A percentile compares a stretch with the other conserved stretches of the same genome.
Conservation (phyloP, 2,888 invertebrate genomes). For the Subacronicta megacephala region DNA sequence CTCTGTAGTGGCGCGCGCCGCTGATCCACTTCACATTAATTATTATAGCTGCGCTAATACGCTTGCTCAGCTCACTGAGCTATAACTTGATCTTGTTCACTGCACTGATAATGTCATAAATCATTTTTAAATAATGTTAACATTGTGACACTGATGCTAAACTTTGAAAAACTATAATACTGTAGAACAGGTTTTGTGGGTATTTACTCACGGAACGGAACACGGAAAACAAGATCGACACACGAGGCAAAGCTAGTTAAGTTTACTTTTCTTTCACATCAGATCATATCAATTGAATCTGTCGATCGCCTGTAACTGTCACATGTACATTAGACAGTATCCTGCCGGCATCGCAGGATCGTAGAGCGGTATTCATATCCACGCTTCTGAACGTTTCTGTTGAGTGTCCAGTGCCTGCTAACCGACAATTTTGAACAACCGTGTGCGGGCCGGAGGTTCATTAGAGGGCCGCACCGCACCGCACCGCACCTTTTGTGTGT, state of each 20-base stretch:
- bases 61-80: not conserved
- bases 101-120: too few species aligned
- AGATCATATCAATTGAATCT: conserved; percentile 50
- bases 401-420: conserved; percentile 23
- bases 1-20: conserved; percentile 5
- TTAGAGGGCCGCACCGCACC: conserved; percentile 24
- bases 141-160: too few species aligned
- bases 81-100: conserved; percentile 2
- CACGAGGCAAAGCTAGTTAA: conserved; percentile 16
- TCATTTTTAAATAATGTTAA: too few species aligned
- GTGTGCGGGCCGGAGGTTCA: conserved; percentile 24
- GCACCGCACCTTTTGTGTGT: conserved; percentile 1
- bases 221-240: too few species aligned
- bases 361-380: conserved; percentile 29
- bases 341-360: conserved; percentile 3
- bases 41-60: conserved; percentile 15
- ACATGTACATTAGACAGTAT: too few species aligned
- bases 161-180: too few species aligned
- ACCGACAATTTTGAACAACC: conserved; percentile 53
- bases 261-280: conserved; percentile 11
- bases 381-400: conserved; percentile 21
- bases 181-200: too few species aligned
- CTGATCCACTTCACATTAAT: conserved; percentile 7
- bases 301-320: conserved; percentile 44
- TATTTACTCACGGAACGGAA: too few species aligned